phyloP scores from a whole-genome alignment of 2,888 invertebrate genomes.

The Cerceris rybyensis region DNA sequence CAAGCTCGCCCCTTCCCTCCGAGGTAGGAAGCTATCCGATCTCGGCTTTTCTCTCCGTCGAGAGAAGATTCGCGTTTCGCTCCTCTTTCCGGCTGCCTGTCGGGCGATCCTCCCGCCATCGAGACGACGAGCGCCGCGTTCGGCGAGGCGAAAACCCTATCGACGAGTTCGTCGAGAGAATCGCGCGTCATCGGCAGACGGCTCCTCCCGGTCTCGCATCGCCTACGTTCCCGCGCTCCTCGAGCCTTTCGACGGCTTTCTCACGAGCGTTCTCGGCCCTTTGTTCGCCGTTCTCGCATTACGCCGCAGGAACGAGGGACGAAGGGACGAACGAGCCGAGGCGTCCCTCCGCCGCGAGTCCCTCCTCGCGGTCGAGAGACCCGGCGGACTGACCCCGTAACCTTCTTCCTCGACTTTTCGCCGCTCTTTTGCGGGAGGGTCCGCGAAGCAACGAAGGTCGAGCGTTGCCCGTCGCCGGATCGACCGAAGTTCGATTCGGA shows the following conservation, averaged over 20 bases:
- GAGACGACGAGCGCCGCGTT: neutral
- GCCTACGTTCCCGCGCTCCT: slow-evolving; percentile 9
- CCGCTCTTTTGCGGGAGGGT: too few relatives aligned
- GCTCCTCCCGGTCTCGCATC: neutral
- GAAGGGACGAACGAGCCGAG: slow-evolving; percentile 53
- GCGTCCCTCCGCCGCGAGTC: neutral
- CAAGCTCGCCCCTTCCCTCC: slow-evolving; percentile 32
- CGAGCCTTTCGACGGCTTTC: slow-evolving; percentile 48
- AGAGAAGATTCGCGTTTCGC: too few relatives aligned
- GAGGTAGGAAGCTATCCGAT: neutral
- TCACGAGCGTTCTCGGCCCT: slow-evolving; percentile 56
- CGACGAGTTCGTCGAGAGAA: slow-evolving; percentile 8
- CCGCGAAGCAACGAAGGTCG: too few relatives aligned
- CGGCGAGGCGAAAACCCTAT: slow-evolving; percentile 11
- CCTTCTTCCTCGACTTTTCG: too few relatives aligned
- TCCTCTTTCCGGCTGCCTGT: too few relatives aligned
- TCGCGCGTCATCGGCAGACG: slow-evolving; percentile 3
- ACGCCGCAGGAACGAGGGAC: slow-evolving; percentile 24
- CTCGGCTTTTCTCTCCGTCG: neutral
- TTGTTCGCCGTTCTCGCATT: slow-evolving; percentile 55
- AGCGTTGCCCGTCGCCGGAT: too few relatives aligned
- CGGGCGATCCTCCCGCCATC: neutral
- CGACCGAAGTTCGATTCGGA: too few relatives aligned
- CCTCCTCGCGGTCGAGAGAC: too few relatives aligned
- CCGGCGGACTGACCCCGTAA: too few relatives aligned